Percentiles rank a stretch among this genome's conserved stretches.
Evolutionary conservation across 2,113 vertebrate genomes (phyloP).

Genomic region (Neotoma lepida): DNA sequence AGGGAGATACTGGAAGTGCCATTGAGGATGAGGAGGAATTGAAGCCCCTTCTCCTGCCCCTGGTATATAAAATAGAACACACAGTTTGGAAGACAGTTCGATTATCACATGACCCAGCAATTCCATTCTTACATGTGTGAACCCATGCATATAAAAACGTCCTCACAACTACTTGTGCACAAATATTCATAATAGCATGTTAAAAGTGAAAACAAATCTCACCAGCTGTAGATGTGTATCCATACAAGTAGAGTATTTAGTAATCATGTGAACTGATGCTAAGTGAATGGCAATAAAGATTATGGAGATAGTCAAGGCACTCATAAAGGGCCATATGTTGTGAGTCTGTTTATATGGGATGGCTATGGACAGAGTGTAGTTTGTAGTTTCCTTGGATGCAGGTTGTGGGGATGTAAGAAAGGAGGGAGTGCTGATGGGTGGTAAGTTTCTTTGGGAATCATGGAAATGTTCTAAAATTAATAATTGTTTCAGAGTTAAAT

Average conservation of each 20-base stretch:
- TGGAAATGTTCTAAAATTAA: not conserved
- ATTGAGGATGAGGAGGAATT: not conserved
- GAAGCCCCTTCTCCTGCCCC: not conserved
- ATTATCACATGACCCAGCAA: not conserved
- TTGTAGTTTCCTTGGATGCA: not conserved
- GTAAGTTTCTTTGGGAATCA: not conserved
- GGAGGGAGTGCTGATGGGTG: not conserved
- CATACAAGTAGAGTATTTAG: not conserved
- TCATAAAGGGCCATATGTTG: not conserved
- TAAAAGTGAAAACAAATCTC: not conserved
- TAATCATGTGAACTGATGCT: not conserved
- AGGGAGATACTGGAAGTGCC: not conserved
- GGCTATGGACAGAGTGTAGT: not conserved
- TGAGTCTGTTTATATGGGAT: not conserved
- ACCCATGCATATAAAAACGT: not conserved
- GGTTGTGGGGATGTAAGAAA: not conserved
- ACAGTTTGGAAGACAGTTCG: not conserved
- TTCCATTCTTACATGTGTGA: not conserved
- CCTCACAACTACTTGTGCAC: not conserved
- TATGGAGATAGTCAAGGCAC: not conserved
- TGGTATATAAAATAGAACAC: not conserved
- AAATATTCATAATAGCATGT: not conserved
- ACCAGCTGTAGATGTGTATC: not conserved
- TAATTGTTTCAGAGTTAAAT: not conserved
- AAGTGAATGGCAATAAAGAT: not conserved